phyloP scores from a whole-genome alignment of 2,113 vertebrate genomes.

The Chlamydotis undulata region DNA sequence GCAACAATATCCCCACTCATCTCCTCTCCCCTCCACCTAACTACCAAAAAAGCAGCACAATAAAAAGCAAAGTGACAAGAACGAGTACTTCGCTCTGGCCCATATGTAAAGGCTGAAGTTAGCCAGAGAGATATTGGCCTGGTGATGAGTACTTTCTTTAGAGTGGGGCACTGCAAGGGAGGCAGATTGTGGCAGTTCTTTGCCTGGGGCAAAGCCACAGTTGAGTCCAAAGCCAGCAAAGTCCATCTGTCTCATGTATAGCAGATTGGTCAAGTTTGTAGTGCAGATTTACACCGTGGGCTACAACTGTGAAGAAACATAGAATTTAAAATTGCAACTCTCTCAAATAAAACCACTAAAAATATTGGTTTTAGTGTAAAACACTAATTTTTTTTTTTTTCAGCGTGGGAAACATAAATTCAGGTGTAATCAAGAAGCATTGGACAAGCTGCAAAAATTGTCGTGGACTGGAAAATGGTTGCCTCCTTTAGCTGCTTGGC shows the following conservation, averaged over 20 bases:
- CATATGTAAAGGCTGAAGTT: neutral
- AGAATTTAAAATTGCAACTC: neutral
- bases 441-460: neutral
- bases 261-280: neutral
- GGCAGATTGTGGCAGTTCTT: neutral
- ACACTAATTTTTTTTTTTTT: neutral
- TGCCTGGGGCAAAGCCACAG: constrained; percentile 8
- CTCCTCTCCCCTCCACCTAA: neutral
- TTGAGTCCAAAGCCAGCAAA: neutral
- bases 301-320: neutral
- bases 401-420: neutral
- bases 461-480: neutral
- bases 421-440: neutral
- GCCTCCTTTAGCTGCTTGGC: neutral
- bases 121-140: neutral
- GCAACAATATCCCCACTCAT: neutral
- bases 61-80: neutral
- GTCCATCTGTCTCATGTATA: constrained; percentile 27
- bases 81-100: neutral
- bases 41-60: neutral
- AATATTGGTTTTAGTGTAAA: no score
- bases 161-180: neutral
- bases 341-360: neutral
- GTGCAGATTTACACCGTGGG: constrained; percentile 12
- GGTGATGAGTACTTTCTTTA: neutral